Evolutionary conservation across 2,888 invertebrate species (phyloP).

Genomic region (Polietes domitor): DNA sequence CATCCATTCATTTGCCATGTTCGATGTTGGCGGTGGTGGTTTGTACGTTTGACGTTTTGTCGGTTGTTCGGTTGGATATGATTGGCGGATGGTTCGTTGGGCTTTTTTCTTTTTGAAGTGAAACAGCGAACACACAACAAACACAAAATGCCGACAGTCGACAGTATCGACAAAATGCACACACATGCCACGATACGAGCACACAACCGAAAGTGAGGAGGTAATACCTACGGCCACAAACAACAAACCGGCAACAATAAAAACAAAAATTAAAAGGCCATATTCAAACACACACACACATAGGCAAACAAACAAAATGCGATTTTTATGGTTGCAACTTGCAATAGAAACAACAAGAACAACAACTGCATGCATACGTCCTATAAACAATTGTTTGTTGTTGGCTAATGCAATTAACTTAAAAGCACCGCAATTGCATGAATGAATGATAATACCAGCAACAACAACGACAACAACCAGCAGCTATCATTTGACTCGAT

Average conservation of each 20-base stretch:
- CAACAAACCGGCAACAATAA: constrained; percentile 29
- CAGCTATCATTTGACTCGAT: neutral
- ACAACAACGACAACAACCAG: neutral
- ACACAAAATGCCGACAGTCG: constrained; percentile 61
- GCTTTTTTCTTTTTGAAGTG: constrained; percentile 41
- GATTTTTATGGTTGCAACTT: constrained; percentile 25
- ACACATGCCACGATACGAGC: constrained; percentile 15
- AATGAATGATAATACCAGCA: constrained; percentile 4
- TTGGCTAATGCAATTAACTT: constrained; percentile 20
- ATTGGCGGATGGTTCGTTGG: constrained; percentile 22
- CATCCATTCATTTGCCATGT: neutral
- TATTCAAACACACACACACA: constrained; percentile 40
- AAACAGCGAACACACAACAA: constrained; percentile 49
- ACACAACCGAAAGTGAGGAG: constrained; percentile 28
- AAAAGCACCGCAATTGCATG: constrained; percentile 7
- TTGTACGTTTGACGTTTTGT: constrained; percentile 45
- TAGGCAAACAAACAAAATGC: constrained; percentile 31
- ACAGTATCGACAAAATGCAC: constrained; percentile 53
- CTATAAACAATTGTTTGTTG: constrained; percentile 19
- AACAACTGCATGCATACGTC: neutral
- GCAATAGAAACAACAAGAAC: constrained; percentile 12
- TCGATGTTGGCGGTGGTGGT: constrained; percentile 7
- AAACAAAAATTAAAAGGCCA: constrained; percentile 54
- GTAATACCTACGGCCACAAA: constrained; percentile 35
- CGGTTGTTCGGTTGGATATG: constrained; percentile 34